phyloP scores from a whole-genome alignment of 37 sponge, comb jelly and placozoan species.

The Mnemiopsis leidyi region DNA sequence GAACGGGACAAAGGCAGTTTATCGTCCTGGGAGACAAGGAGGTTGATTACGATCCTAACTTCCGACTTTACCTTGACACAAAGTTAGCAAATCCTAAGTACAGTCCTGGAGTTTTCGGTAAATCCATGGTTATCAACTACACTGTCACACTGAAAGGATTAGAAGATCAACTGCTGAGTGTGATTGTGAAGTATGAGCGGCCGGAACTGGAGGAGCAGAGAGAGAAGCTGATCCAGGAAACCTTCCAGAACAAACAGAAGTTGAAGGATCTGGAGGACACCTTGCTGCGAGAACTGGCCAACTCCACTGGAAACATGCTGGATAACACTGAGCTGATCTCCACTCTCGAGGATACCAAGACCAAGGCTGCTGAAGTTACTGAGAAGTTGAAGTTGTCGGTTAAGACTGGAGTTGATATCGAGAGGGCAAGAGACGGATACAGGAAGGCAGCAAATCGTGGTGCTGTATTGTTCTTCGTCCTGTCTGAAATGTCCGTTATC shows the following conservation, averaged over 20 bases:
- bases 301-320: constrained; percentile 97
- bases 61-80: constrained; percentile 97
- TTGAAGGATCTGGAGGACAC: constrained; percentile 98
- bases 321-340: constrained; percentile 96
- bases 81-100: constrained; percentile 98
- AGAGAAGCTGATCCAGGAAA: constrained; percentile 91
- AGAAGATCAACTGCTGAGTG: constrained; percentile 98
- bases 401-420: constrained; percentile 86
- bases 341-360: constrained; percentile 96
- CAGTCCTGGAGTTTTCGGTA: constrained; percentile 96
- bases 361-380: constrained; percentile 95
- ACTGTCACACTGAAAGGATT: constrained; percentile 97
- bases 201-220: constrained; percentile 92
- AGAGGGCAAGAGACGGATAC: constrained; percentile 88
- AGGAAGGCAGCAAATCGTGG: constrained; percentile 93
- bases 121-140: constrained; percentile 98
- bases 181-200: constrained; percentile 94
- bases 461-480: constrained; percentile 97
- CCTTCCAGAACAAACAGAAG: constrained; percentile 89
- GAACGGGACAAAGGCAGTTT: constrained; percentile 84
- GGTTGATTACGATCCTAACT: constrained; percentile 97
- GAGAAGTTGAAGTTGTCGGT: constrained; percentile 87
- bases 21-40: constrained; percentile 97
- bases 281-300: constrained; percentile 92
- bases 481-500: constrained; percentile 96